These are phyloP conservation scores for Stegana nigrithorax DNA, from an alignment of 2,888 invertebrate species.

Conservation along the genomic window DNA sequence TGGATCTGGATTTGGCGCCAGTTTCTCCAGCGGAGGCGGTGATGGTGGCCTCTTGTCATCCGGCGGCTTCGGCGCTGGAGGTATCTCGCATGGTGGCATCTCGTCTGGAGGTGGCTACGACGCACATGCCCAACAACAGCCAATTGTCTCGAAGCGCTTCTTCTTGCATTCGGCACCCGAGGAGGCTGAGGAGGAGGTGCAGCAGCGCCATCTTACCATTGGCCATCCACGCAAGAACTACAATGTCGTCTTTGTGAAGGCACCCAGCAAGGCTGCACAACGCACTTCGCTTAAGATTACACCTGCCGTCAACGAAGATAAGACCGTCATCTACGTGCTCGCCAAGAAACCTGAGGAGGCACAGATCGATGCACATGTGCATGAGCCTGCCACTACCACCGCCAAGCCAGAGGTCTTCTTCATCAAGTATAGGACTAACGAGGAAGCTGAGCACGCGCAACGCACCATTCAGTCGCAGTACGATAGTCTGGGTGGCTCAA, in stretches of 20 bases:
- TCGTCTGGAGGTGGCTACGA: too few species aligned
- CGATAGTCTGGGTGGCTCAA: conserved; percentile 42
- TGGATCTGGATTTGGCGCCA: not conserved
- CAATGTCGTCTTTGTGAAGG: conserved; percentile 45
- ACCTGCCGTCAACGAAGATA: conserved; percentile 44
- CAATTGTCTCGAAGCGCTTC: conserved; percentile 38
- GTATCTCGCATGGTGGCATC: too few species aligned
- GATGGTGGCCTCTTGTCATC: not conserved
- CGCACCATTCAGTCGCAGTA: conserved; percentile 45
- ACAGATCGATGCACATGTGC: conserved; percentile 37
- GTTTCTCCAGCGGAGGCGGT: not conserved
- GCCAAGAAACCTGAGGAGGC: conserved; percentile 41
- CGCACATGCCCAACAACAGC: conserved; percentile 5
- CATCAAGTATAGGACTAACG: conserved; percentile 44
- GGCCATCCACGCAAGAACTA: conserved; percentile 42
- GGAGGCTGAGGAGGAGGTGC: conserved; percentile 37
- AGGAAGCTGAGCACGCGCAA: conserved; percentile 47
- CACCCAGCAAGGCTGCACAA: conserved; percentile 31
- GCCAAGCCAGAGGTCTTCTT: conserved; percentile 47
- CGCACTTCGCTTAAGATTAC: conserved; percentile 35
- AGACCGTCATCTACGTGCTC: conserved; percentile 46
- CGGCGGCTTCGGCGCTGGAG: too few species aligned
- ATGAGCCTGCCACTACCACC: conserved; percentile 34
- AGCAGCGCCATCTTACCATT: conserved; percentile 31
- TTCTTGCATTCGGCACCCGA: conserved; percentile 45